A percentile compares a stretch with the other conserved stretches of the same genome.
These are phyloP conservation scores for Porites lobata DNA, from an alignment of 92 coral and sea anemone species.

Conservation along the genomic window DNA sequence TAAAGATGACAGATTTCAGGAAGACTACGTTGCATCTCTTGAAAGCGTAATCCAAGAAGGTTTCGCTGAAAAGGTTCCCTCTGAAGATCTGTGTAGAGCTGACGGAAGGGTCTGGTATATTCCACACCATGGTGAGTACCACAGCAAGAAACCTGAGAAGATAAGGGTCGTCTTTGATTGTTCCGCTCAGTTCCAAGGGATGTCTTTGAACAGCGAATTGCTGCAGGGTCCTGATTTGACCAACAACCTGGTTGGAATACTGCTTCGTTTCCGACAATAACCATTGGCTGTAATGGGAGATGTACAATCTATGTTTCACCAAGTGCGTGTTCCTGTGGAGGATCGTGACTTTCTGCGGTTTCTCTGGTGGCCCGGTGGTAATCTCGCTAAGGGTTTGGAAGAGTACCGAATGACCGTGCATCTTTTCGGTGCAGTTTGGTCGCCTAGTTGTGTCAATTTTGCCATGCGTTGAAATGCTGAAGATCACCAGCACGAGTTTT, in stretches of 20 bases:
- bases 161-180: conserved; percentile 26
- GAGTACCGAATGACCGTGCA: conserved; percentile 64
- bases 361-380: conserved; percentile 56
- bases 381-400: conserved; percentile 43
- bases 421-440: conserved; percentile 63
- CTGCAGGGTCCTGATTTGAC: conserved; percentile 70
- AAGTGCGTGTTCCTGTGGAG: conserved; percentile 43
- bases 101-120: conserved; percentile 66
- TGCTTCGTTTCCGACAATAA: conserved; percentile 58
- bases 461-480: conserved; percentile 46
- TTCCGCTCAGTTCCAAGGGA: no score
- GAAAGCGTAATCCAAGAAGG: conserved; percentile 51
- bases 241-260: conserved; percentile 61
- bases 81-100: conserved; percentile 17
- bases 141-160: conserved; percentile 43
- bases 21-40: conserved; percentile 52
- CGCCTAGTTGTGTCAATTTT: conserved; percentile 59
- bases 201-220: conserved; percentile 21
- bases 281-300: conserved; percentile 59
- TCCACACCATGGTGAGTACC: conserved; percentile 64
- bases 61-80: conserved; percentile 57
- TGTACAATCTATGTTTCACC: conserved; percentile 62
- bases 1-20: conserved; percentile 20
- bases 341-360: conserved; percentile 63
- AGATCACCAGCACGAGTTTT: no score